Conservation (phyloP, 2,888 invertebrate genomes). For the Acrobasis consociella region DNA sequence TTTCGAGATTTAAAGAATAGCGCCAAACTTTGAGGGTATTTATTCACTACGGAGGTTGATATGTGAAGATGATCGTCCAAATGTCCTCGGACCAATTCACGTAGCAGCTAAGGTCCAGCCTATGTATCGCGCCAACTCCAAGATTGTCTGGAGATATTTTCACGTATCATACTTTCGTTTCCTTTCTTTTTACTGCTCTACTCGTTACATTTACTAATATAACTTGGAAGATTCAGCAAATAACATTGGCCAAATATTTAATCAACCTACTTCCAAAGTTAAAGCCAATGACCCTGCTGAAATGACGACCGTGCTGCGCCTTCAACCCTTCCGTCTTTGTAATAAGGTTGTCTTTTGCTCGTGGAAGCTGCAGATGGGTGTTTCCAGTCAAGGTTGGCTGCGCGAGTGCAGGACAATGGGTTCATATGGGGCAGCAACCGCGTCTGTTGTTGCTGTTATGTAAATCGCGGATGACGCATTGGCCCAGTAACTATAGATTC, state of each 20-base stretch:
- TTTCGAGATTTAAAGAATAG: no score
- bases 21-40: no score
- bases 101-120: no score
- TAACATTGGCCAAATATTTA: background rate
- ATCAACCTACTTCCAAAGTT: constrained; percentile 7
- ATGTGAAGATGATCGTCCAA: no score
- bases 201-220: no score
- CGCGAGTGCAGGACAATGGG: constrained; percentile 57
- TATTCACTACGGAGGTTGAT: no score
- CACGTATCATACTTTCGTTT: no score
- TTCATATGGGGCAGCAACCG: constrained; percentile 49
- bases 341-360: constrained; percentile 7
- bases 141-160: no score
- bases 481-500: no score
- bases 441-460: constrained; percentile 36
- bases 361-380: background rate
- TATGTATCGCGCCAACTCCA: no score
- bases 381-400: constrained; percentile 56
- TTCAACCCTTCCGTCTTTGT: background rate
- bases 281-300: constrained; percentile 19
- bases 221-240: background rate
- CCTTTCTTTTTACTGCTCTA: no score
- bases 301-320: background rate
- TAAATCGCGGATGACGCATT: constrained; percentile 23
- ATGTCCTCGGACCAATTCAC: no score